Evolutionary conservation across 2,888 invertebrate species (phyloP), one percentile per base, ranked within the genome.

Genomic region (Nymphalis polychloros): DNA sequence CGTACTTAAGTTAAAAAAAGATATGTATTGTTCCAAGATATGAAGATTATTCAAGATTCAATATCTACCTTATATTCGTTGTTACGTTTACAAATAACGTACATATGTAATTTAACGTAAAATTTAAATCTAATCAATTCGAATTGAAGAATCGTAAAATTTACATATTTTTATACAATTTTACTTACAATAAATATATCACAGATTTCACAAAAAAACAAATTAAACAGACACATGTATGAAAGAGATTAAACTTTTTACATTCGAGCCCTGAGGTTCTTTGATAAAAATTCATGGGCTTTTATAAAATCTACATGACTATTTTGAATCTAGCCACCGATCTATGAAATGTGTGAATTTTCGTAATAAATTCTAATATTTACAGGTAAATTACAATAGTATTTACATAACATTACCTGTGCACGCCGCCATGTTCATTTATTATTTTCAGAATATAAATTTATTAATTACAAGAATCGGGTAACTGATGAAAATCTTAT

Each of bases 121-220:
- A 67, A 10, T 27, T 60, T 47, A 53, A 16, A 59, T 63, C 59
- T 66, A 59, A 57, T 62, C 48, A 64, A 63, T 66, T 78, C 77
- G 68, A 80, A 82, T 79, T 77, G 78, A 74, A 81, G 76, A 80
- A 73, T 81, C 72, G 73, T 80, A 67, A 67, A 70, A 78, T 84
- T 80, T 86, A 85, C 83, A 85, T 75, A 76, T 78, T 72, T 84
- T 87, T 89, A 83, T 90, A 90, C 89, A 91, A 82, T 72, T 74
- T 78, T 84, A 85, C 90, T 92, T 92, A 92, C 84, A 88, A 89
- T 92, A 92, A 90, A 92, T 92, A 92, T 92, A 92, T 92, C 92
- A 92, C 92, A 92, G 92, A 92, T 89, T 88, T 86, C 90, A 92
- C 90, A 91, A 88, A 86, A 55, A 52, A 50, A 17, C 19, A 90